Percentiles rank a stretch among this genome's conserved stretches.
Conservation (phyloP, 2,888 invertebrate genomes). For the Girardia tigrina region DNA sequence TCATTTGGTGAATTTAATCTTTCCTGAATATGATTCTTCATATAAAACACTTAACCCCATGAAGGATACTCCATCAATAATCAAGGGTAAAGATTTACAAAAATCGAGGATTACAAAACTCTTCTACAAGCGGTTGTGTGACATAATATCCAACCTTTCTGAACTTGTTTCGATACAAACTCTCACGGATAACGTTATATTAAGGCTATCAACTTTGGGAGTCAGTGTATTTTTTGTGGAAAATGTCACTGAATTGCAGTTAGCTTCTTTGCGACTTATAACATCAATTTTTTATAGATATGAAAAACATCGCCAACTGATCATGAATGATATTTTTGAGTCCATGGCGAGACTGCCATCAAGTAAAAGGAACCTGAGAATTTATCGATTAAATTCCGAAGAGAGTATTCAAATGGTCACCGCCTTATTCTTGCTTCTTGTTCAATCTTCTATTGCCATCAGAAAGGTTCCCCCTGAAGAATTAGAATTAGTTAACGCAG, state of each 20-base stretch:
- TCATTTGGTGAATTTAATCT: conserved; percentile 85
- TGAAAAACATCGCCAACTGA: conserved; percentile 77
- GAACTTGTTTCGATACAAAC: conserved; percentile 78
- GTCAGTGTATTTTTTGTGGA: conserved; percentile 97
- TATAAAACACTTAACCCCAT: conserved; percentile 56
- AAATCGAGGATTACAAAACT: conserved; percentile 37
- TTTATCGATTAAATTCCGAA: conserved; percentile 65
- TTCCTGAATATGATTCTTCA: conserved; percentile 88
- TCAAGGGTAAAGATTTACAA: conserved; percentile 37
- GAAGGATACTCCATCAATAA: conserved; percentile 39
- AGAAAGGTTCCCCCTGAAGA: too few species aligned
- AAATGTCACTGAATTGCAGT: conserved; percentile 85
- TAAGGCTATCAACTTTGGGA: conserved; percentile 70
- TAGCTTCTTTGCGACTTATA: conserved; percentile 81
- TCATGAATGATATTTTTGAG: conserved; percentile 86
- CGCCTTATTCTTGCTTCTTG: conserved; percentile 82
- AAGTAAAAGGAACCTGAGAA: conserved; percentile 80
- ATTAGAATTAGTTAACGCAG: too few species aligned
- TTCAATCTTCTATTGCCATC: conserved; percentile 82
- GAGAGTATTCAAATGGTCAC: conserved; percentile 97
- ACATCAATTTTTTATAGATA: conserved; percentile 88
- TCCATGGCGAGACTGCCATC: conserved; percentile 91
- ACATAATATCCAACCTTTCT: conserved; percentile 67
- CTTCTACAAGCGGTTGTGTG: conserved; percentile 74
- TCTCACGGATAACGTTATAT: conserved; percentile 73